Evolutionary conservation across 2,113 vertebrate species (phyloP).

Genomic region (Nettapus auritus): DNA sequence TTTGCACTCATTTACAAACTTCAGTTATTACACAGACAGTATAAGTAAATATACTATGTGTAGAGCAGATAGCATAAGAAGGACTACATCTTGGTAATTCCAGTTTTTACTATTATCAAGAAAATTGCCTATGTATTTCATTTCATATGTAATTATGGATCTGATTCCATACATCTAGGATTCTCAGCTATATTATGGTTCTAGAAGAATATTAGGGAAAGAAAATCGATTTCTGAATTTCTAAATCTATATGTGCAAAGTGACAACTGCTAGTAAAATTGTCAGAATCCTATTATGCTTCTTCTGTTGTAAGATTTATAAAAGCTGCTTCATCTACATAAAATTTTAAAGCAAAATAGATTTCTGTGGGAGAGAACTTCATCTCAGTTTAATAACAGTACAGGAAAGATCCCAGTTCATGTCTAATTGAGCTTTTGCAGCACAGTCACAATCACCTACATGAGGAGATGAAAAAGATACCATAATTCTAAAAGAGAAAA

Average conservation of each 20-base stretch:
- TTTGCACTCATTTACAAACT: neutral
- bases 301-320: slow-evolving; percentile 3
- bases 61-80: neutral
- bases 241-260: neutral
- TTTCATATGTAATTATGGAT: neutral
- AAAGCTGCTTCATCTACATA: slow-evolving; percentile 39
- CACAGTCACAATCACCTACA: slow-evolving; percentile 8
- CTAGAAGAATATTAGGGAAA: neutral
- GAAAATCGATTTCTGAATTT: neutral
- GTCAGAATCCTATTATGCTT: slow-evolving; percentile 7
- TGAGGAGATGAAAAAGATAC: slow-evolving; percentile 8
- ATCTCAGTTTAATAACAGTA: slow-evolving; percentile 19
- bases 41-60: neutral
- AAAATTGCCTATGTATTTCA: neutral
- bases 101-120: neutral
- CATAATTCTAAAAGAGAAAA: slow-evolving; percentile 2
- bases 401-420: slow-evolving; percentile 34
- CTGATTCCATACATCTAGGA: neutral
- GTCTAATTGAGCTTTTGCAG: slow-evolving; percentile 44
- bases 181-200: neutral
- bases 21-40: neutral
- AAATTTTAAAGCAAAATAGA: slow-evolving; percentile 42
- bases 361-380: slow-evolving; percentile 37
- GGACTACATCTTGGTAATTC: neutral
- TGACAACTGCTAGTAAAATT: slow-evolving; percentile 6